Percentiles rank a stretch among this genome's conserved stretches.
Evolutionary conservation across 2,113 vertebrate genomes (phyloP).

Genomic region (Erpornis zantholeuca): DNA sequence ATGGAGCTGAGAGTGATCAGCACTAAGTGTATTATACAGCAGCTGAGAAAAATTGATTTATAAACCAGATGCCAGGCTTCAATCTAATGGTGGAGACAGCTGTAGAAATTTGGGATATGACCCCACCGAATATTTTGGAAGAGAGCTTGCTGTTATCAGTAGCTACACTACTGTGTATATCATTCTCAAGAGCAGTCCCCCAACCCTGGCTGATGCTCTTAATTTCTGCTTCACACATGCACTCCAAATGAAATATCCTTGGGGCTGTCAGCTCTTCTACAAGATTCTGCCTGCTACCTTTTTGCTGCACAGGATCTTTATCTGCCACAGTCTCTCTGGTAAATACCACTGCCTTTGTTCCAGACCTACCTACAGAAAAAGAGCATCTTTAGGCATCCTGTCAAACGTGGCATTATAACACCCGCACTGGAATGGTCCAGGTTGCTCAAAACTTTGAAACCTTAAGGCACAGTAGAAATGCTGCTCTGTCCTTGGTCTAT

Average conservation of each 20-base stretch:
- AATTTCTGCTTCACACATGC: not conserved
- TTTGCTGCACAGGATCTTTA: not conserved
- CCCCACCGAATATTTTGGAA: not conserved
- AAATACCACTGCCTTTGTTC: not conserved
- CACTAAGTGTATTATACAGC: not conserved
- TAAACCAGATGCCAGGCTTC: not conserved
- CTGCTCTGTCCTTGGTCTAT: not conserved
- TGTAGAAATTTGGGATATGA: not conserved
- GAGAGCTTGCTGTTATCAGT: not conserved
- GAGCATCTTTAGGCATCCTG: not conserved
- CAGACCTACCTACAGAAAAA: not conserved
- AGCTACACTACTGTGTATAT: not conserved
- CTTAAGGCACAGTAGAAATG: not conserved
- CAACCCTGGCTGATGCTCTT: not conserved
- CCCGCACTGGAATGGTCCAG: not conserved
- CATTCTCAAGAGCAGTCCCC: not conserved
- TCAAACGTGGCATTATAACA: not conserved
- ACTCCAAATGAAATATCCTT: not conserved
- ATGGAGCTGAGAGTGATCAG: not conserved
- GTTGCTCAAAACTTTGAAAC: not conserved
- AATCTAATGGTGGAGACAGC: not conserved
- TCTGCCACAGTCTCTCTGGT: not conserved
- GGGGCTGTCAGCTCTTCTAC: not conserved
- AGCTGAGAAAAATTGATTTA: constrained; percentile 11
- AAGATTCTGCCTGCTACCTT: not conserved